Evolutionary conservation across 2,113 vertebrate species (phyloP).

Genomic region (Pelobates fuscus): DNA sequence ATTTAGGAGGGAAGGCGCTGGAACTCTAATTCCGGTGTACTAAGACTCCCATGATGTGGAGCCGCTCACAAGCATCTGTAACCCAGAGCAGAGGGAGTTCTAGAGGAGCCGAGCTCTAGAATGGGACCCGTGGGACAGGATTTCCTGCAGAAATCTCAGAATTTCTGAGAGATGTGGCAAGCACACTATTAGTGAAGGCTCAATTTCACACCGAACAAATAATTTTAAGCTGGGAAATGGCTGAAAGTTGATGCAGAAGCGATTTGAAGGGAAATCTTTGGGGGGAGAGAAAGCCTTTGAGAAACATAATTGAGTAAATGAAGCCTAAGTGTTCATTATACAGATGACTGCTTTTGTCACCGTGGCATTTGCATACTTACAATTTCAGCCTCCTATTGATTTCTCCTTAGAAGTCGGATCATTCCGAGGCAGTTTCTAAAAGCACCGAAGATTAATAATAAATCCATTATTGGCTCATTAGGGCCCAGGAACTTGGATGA

Average conservation of each 20-base stretch:
- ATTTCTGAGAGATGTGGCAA: conserved; percentile 19
- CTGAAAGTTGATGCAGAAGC: conserved; percentile 39
- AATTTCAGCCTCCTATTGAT: conserved; percentile 47
- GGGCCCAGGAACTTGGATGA: conserved; percentile 30
- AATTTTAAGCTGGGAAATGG: conserved; percentile 46
- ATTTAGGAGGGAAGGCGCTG: too few relatives aligned
- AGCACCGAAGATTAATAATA: conserved; percentile 47
- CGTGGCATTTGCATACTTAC: conserved; percentile 46
- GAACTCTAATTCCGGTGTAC: too few relatives aligned
- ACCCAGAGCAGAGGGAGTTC: too few relatives aligned
- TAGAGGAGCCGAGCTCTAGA: background rate
- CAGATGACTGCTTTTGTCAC: conserved; percentile 49
- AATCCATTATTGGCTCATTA: conserved; percentile 47
- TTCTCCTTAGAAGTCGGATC: conserved; percentile 47
- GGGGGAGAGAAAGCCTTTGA: conserved; percentile 48
- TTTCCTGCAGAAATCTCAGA: conserved; percentile 21
- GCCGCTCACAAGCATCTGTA: too few relatives aligned
- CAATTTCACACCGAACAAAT: conserved; percentile 47
- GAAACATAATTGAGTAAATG: conserved; percentile 50
- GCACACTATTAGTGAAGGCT: conserved; percentile 40
- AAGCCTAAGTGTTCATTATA: conserved; percentile 50
- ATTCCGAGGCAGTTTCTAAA: conserved; percentile 41
- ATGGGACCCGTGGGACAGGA: conserved; percentile 12
- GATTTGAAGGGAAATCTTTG: conserved; percentile 48
- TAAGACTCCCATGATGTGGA: too few relatives aligned